Evolutionary conservation across 2,888 invertebrate species (phyloP).

Genomic region (Trissoscelio sp.): DNA sequence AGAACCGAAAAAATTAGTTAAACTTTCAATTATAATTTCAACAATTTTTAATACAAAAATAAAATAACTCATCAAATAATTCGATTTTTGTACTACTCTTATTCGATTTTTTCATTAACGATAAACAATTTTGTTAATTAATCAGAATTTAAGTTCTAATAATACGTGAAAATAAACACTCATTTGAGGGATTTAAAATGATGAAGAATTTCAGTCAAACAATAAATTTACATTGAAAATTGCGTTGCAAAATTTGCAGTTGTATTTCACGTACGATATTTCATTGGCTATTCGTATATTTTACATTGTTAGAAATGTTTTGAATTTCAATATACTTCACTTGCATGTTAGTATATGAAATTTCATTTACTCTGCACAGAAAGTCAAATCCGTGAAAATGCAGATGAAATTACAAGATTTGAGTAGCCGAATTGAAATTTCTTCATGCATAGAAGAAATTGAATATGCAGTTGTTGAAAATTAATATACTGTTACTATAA

Average conservation of each 20-base stretch:
- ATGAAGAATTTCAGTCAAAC: neutral
- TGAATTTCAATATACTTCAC: conserved; percentile 12
- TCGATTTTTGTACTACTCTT: too few relatives aligned
- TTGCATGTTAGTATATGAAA: conserved; percentile 11
- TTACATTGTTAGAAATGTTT: conserved; percentile 16
- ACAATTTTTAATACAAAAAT: too few relatives aligned
- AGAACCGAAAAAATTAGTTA: too few relatives aligned
- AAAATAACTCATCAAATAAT: too few relatives aligned
- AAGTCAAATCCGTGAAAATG: conserved; percentile 31
- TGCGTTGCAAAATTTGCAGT: neutral
- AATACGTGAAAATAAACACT: too few relatives aligned
- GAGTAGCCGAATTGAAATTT: conserved; percentile 23
- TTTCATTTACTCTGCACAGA: conserved; percentile 24
- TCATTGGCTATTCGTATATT: neutral
- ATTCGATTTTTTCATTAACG: too few relatives aligned
- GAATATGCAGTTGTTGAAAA: conserved; percentile 18
- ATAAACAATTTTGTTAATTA: too few relatives aligned
- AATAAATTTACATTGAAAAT: neutral
- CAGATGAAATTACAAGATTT: conserved; percentile 31
- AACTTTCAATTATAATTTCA: too few relatives aligned
- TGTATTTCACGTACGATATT: neutral
- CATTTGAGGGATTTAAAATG: neutral
- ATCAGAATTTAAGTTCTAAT: too few relatives aligned
- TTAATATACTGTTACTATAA: conserved; percentile 4
- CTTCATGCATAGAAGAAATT: conserved; percentile 19